Evolutionary conservation across 1,140 invertebrate species (phyloP).

Genomic region (Platorchestia sp.): DNA sequence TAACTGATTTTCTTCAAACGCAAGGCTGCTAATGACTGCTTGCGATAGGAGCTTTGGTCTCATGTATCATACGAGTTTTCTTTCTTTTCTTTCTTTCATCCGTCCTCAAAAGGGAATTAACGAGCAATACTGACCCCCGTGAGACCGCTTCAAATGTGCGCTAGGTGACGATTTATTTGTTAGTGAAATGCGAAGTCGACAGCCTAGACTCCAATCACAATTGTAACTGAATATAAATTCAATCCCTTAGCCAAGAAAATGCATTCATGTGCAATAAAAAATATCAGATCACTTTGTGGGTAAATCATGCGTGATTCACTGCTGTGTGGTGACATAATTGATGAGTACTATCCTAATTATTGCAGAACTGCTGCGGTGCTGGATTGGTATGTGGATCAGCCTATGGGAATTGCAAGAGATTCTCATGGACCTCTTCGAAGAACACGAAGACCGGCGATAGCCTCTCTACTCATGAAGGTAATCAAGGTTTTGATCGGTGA

Average conservation of each 20-base stretch:
- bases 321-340: neutral
- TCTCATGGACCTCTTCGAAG: neutral
- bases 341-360: neutral
- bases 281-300: too few relatives aligned
- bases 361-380: neutral
- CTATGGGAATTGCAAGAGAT: neutral
- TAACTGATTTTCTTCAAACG: too few relatives aligned
- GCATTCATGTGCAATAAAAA: too few relatives aligned
- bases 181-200: too few relatives aligned
- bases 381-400: neutral
- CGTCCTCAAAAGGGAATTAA: neutral
- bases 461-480: neutral
- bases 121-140: neutral
- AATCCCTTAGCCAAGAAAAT: too few relatives aligned
- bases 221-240: too few relatives aligned
- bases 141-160: neutral
- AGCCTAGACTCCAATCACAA: too few relatives aligned
- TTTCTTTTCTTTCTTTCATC: too few relatives aligned
- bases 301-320: too few relatives aligned
- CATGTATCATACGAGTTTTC: too few relatives aligned
- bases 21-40: too few relatives aligned
- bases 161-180: neutral
- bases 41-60: too few relatives aligned
- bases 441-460: neutral
- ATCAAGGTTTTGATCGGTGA: neutral